Conservation (phyloP, 1,140 invertebrate species). For the Drosophila rhopaloa region DNA sequence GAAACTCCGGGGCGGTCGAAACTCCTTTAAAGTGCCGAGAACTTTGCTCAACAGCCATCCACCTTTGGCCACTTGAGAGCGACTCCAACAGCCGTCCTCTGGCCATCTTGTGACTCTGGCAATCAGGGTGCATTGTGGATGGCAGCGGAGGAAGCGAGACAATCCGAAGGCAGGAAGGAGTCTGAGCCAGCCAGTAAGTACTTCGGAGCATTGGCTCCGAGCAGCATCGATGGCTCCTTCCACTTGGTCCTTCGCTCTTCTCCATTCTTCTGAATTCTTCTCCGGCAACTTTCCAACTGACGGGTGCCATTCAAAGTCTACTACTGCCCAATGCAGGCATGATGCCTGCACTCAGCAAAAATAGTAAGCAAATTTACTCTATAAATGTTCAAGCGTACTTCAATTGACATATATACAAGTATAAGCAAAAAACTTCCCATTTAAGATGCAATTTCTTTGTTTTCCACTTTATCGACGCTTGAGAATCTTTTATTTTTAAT, state of each 20-base stretch:
- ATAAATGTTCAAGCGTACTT: background rate
- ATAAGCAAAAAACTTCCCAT: background rate
- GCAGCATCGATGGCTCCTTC: slow-evolving; percentile 52
- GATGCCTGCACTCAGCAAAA: slow-evolving; percentile 46
- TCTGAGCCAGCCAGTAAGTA: slow-evolving; percentile 38
- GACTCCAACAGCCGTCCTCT: slow-evolving; percentile 7
- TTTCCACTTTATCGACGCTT: background rate
- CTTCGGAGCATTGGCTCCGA: slow-evolving; percentile 53
- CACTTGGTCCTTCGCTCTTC: slow-evolving; percentile 1
- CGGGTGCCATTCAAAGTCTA: slow-evolving; percentile 56
- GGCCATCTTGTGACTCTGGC: slow-evolving; percentile 41
- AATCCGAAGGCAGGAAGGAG: slow-evolving; percentile 12
- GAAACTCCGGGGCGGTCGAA: slow-evolving; percentile 1
- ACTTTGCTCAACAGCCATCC: slow-evolving; percentile 25
- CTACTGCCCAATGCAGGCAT: slow-evolving; percentile 60
- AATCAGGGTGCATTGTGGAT: slow-evolving; percentile 70
- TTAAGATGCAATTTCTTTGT: background rate
- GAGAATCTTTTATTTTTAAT: background rate
- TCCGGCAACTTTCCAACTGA: slow-evolving; percentile 26
- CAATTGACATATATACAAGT: background rate
- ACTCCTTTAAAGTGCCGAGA: slow-evolving; percentile 21
- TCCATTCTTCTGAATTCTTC: slow-evolving; percentile 6
- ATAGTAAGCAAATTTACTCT: no score
- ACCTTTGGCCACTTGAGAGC: slow-evolving; percentile 30
- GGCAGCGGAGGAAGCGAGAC: slow-evolving; percentile 7